Evolutionary conservation across 2,797 vertebrate species (phyloP), one percentile per base, ranked within the genome.

Genomic region (Echiichthys vipera): DNA sequence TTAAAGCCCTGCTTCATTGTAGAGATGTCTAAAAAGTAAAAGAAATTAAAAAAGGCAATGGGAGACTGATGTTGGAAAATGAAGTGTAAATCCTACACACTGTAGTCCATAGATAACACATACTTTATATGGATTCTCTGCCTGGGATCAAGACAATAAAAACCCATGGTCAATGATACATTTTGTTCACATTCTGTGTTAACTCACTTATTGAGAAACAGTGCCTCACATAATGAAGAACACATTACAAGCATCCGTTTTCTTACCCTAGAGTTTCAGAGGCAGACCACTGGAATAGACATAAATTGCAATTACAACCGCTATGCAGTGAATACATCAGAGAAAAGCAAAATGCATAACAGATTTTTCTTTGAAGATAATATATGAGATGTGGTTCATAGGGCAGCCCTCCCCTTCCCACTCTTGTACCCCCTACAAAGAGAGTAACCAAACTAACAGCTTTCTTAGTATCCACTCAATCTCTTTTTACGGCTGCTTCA

Each of bases 401-500:
- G 43, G 5, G 2, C 36, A 43, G 5, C 7, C 4, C 0, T 53
- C 39, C 50, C 18, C 27, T 24, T 15, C 18, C 13, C 27, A 22
- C 17, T 51, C 13, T 34, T 37, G 12, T 13, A 47, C 24, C 32
- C 37, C 13, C 15, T 12, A 15, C 13, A 56, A 40, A 20, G 6
- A 59, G 18, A 46, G 25, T 32, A 43, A 32, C 5, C 20, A 36
- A 63, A 55, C 37, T 1, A 22, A 55, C 13, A 43, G 27, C 29
- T 74, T 56, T 47, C 37, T 59, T 20, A 24, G 17, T 29, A 51
- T 24, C 24, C 10, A 36, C 54, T 53, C 50, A 40, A 24, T 61
- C 6, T 51, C n/a, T 43, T 63, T 24, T 27, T 55, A 43, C 2
- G 50, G 51, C 40, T 24, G 18, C 10, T 36, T 18, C 11, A 17